These are phyloP conservation scores for Urophycis tenuis DNA, from an alignment of 2,797 vertebrate genomes.

Conservation along the genomic window DNA sequence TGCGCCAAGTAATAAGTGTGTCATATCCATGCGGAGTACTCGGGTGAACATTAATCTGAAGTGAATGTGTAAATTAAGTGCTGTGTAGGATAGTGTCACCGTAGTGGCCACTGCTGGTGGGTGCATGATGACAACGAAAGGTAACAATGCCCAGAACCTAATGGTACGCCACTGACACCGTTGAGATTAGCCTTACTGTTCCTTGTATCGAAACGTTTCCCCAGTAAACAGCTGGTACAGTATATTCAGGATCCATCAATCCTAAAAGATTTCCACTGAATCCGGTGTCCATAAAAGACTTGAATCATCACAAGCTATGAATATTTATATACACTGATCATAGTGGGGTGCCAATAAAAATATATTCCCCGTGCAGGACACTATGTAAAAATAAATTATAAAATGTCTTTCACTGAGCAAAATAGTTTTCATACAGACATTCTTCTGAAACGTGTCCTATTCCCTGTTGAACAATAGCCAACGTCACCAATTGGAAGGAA, in stretches of 20 bases:
- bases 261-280: neutral
- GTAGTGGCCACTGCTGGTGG: constrained; percentile 16
- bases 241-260: constrained; percentile 10
- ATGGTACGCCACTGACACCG: constrained; percentile 15
- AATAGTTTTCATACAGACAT: constrained; percentile 65
- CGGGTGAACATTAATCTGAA: constrained; percentile 23
- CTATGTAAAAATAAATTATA: constrained; percentile 71
- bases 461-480: constrained; percentile 51
- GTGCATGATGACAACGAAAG: constrained; percentile 3
- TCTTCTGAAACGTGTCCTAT: constrained; percentile 47
- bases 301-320: constrained; percentile 60
- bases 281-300: constrained; percentile 28
- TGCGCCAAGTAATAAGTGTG: constrained; percentile 39
- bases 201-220: constrained; percentile 22
- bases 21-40: constrained; percentile 38
- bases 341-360: constrained; percentile 63
- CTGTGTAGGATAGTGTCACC: constrained; percentile 20
- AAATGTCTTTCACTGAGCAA: constrained; percentile 68
- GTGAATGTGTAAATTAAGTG: constrained; percentile 9
- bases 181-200: constrained; percentile 5
- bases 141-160: constrained; percentile 26
- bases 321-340: constrained; percentile 61
- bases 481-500: constrained; percentile 51
- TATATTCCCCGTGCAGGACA: constrained; percentile 62
- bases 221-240: constrained; percentile 25